These are phyloP conservation scores for Eristalis tenax DNA, from an alignment of 2,888 invertebrate species.

Conservation along the genomic window DNA sequence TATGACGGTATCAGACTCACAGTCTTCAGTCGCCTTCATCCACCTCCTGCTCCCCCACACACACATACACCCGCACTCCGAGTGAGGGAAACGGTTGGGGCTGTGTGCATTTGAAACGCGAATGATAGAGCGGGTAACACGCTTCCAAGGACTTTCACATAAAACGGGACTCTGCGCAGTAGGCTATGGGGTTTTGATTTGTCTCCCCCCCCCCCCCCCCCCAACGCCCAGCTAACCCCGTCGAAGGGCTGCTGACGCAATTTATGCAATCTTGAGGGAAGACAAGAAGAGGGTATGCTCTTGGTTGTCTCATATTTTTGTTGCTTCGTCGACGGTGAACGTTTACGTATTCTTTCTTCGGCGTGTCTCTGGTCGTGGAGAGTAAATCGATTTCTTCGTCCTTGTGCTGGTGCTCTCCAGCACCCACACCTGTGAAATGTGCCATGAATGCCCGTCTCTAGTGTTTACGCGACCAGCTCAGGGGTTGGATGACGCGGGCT, in stretches of 20 bases:
- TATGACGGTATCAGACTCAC: conserved; percentile 33
- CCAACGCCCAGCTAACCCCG: background rate
- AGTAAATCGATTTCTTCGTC: conserved; percentile 64
- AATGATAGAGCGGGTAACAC: conserved; percentile 25
- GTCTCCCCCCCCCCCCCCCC: background rate
- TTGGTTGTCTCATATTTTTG: conserved; percentile 15
- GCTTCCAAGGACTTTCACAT: conserved; percentile 43
- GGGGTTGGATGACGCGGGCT: background rate
- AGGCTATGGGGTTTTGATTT: conserved; percentile 12
- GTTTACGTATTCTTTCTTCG: conserved; percentile 10
- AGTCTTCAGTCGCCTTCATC: background rate
- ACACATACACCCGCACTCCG: background rate
- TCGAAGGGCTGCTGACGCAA: conserved; percentile 57
- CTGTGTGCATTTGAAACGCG: conserved; percentile 9
- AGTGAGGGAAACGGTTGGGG: conserved; percentile 3
- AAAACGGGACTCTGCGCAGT: conserved; percentile 60
- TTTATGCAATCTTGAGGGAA: conserved; percentile 47
- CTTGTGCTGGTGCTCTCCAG: conserved; percentile 37
- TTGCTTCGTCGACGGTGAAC: background rate
- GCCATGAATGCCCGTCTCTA: conserved; percentile 19
- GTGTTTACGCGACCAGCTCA: no score
- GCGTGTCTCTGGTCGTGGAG: conserved; percentile 9
- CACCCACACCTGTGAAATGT: conserved; percentile 37
- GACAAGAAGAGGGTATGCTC: conserved; percentile 17
- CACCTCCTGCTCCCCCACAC: background rate